Conservation (phyloP, 1,140 invertebrate species). For the Drosophila ambigua region DNA sequence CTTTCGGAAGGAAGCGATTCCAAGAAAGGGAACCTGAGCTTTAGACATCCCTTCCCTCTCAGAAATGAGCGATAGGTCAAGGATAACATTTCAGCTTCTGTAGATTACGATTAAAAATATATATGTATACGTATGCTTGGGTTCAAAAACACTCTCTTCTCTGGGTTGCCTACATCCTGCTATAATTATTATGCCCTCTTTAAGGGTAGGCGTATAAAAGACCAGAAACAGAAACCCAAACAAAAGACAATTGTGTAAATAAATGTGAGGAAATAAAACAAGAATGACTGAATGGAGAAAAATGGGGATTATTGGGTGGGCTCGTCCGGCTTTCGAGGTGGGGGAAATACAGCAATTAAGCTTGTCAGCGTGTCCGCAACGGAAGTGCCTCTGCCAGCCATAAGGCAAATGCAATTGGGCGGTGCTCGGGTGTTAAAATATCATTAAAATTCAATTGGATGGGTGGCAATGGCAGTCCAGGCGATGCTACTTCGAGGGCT, state of each 20-base stretch:
- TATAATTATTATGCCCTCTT: too few relatives aligned
- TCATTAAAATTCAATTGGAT: conserved; percentile 42
- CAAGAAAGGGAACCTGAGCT: not conserved
- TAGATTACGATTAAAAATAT: too few relatives aligned
- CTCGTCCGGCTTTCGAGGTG: not conserved
- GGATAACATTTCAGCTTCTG: too few relatives aligned
- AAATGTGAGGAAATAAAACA: conserved; percentile 46
- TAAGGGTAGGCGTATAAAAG: conserved; percentile 1
- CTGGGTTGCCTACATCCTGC: too few relatives aligned
- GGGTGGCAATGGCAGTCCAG: not conserved
- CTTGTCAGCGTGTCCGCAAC: conserved; percentile 8
- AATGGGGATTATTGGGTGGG: conserved; percentile 30
- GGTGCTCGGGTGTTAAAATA: conserved; percentile 32
- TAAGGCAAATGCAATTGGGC: conserved; percentile 31
- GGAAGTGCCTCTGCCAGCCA: not conserved
- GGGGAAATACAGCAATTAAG: conserved; percentile 49
- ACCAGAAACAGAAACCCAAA: conserved; percentile 12
- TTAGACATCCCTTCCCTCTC: too few relatives aligned
- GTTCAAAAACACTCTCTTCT: too few relatives aligned
- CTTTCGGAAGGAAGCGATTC: not conserved
- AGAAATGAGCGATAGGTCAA: too few relatives aligned
- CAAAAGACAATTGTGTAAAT: conserved; percentile 51
- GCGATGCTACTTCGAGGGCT: not conserved
- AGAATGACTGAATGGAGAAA: not conserved
- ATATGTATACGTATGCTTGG: too few relatives aligned